phyloP scores from a whole-genome alignment of 2,888 invertebrate genomes.

The Cepaea hortensis region DNA sequence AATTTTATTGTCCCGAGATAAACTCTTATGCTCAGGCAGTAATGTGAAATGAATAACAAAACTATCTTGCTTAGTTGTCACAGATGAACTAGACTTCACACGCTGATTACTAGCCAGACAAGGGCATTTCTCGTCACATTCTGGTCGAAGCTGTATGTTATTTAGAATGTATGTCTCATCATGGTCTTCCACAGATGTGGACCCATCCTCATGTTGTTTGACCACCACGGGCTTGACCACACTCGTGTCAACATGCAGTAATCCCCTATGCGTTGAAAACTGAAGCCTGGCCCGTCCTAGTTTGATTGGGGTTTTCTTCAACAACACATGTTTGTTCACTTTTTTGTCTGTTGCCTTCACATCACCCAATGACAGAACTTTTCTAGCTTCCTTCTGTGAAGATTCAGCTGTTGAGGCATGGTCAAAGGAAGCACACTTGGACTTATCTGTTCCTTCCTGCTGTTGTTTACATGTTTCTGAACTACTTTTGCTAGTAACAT shows the following conservation, averaged over 20 bases:
- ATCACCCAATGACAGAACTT: background rate
- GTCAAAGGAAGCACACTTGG: background rate
- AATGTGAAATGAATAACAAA: conserved; percentile 40
- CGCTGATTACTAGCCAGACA: conserved; percentile 15
- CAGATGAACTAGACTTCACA: background rate
- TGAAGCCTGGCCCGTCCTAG: conserved; percentile 6
- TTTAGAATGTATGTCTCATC: conserved; percentile 39
- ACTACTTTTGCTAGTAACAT: background rate
- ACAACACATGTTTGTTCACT: background rate
- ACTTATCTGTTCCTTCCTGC: background rate
- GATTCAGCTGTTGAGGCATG: background rate
- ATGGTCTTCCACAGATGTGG: conserved; percentile 42
- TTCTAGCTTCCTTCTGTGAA: background rate
- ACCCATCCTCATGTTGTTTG: conserved; percentile 32
- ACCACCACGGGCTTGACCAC: conserved; percentile 30
- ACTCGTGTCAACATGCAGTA: background rate
- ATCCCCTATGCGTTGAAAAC: background rate
- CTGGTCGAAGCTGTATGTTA: background rate
- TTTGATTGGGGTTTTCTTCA: conserved; percentile 11
- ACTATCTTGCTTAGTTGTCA: background rate
- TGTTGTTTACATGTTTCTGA: background rate
- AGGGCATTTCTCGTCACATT: conserved; percentile 43
- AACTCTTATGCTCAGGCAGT: conserved; percentile 44
- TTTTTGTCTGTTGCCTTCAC: background rate
- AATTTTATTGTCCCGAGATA: conserved; percentile 47